Evolutionary conservation across 2,888 invertebrate species (phyloP).

Genomic region (Artemia sp.): DNA sequence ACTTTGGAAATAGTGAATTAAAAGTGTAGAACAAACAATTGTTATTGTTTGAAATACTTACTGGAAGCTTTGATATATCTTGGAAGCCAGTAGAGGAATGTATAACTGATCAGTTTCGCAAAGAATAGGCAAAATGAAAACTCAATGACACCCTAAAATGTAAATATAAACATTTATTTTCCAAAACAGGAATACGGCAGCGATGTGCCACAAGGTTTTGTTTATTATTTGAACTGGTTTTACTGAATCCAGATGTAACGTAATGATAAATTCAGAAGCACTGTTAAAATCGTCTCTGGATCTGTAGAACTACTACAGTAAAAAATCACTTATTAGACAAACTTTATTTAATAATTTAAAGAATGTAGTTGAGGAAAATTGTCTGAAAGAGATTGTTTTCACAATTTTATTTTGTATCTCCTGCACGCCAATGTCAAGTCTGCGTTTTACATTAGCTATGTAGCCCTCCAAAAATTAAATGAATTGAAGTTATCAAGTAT

Average conservation of each 20-base stretch:
- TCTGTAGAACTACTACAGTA: no score
- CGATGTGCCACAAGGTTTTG: background rate
- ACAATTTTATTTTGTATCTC: no score
- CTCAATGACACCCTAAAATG: conserved; percentile 59
- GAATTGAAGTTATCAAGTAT: no score
- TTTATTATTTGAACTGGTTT: background rate
- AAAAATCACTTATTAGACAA: no score
- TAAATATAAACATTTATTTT: conserved; percentile 21
- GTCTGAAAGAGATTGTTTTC: no score
- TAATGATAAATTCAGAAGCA: conserved; percentile 15
- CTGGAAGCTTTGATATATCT: conserved; percentile 66
- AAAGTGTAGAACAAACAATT: no score
- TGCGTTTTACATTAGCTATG: no score
- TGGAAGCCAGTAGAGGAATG: conserved; percentile 91
- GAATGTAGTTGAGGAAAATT: no score
- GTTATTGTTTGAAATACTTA: conserved; percentile 38
- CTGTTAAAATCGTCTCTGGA: conserved; percentile 11
- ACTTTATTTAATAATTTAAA: no score
- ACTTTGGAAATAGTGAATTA: no score
- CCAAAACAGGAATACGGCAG: conserved; percentile 16
- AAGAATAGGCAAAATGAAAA: conserved; percentile 85
- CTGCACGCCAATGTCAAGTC: no score
- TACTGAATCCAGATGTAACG: conserved; percentile 2
- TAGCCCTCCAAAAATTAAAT: no score
- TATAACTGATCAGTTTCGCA: conserved; percentile 89